Conservation (phyloP, 2,797 vertebrate species). For the Coilia nasus region DNA sequence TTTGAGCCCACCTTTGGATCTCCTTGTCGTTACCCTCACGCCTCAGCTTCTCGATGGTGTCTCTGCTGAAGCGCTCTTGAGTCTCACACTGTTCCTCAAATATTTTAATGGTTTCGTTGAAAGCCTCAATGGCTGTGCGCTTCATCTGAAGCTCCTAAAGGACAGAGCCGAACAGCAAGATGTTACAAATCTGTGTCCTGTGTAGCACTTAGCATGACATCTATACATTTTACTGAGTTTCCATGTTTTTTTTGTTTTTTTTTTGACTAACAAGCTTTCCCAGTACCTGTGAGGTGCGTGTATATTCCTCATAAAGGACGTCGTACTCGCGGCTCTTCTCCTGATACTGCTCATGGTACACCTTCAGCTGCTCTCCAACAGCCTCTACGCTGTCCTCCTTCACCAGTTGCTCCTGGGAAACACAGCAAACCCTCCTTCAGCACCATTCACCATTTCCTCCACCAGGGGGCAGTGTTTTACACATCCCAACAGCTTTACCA, state of each 20-base stretch:
- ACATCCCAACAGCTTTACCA: neutral
- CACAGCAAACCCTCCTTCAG: neutral
- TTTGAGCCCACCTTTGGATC: slow-evolving; percentile 79
- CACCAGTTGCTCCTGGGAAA: slow-evolving; percentile 78
- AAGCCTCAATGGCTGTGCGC: slow-evolving; percentile 88
- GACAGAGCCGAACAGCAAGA: neutral
- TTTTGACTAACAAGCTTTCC: neutral
- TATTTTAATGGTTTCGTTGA: slow-evolving; percentile 92
- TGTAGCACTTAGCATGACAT: neutral
- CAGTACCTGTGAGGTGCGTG: slow-evolving; percentile 85
- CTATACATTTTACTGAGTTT: neutral
- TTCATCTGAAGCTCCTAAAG: slow-evolving; percentile 90
- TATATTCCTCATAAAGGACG: slow-evolving; percentile 86
- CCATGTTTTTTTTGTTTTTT: neutral
- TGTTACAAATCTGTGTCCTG: neutral
- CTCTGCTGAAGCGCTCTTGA: slow-evolving; percentile 89
- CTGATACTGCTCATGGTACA: slow-evolving; percentile 89
- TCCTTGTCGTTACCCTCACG: slow-evolving; percentile 85
- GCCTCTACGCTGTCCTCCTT: slow-evolving; percentile 89
- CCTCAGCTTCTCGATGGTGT: slow-evolving; percentile 89
- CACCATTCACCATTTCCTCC: neutral
- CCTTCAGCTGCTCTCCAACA: slow-evolving; percentile 87
- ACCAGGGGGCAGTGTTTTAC: neutral
- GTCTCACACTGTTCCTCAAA: slow-evolving; percentile 93
- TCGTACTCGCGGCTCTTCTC: slow-evolving; percentile 91